These are phyloP conservation scores for Taenaris catops DNA, from an alignment of 2,888 invertebrate species.

Conservation along the genomic window DNA sequence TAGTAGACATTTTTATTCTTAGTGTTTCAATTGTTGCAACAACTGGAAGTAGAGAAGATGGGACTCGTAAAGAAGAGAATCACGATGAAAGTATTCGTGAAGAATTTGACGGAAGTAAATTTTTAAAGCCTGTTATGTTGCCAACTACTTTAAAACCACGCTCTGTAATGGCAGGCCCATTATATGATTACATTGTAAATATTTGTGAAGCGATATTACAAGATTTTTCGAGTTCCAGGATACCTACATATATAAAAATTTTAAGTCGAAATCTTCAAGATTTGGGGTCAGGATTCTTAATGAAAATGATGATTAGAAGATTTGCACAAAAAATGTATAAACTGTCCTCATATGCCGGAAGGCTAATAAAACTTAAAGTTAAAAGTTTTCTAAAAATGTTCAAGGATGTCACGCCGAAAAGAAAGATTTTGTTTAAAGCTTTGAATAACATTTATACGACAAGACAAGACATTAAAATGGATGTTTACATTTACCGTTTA, in stretches of 20 bases:
- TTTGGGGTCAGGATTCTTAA: conserved; percentile 32
- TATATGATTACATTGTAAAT: conserved; percentile 43
- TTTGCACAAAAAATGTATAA: conserved; percentile 35
- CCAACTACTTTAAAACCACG: conserved; percentile 16
- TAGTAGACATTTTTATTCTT: conserved; percentile 1
- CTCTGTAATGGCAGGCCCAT: conserved; percentile 33
- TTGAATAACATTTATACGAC: conserved; percentile 42
- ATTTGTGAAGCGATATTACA: conserved; percentile 40
- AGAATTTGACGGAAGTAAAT: conserved; percentile 7
- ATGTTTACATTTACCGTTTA: conserved; percentile 45
- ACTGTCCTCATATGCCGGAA: conserved; percentile 32
- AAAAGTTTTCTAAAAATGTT: conserved; percentile 34
- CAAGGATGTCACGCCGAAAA: conserved; percentile 32
- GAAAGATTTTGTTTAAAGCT: conserved; percentile 37
- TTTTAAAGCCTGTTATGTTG: conserved; percentile 12
- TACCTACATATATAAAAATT: conserved; percentile 37
- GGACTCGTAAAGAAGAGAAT: conserved; percentile 1
- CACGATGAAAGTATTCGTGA: conserved; percentile 5
- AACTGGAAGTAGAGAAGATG: conserved; percentile 10
- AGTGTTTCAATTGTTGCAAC: neutral
- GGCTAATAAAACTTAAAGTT: conserved; percentile 32
- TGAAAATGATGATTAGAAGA: conserved; percentile 34
- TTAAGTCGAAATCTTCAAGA: conserved; percentile 36
- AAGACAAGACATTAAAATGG: conserved; percentile 37
- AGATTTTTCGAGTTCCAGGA: conserved; percentile 30